Evolutionary conservation across 64 coral and sea anemone genomes (phyloP).

Genomic region (Anthopleura sola): DNA sequence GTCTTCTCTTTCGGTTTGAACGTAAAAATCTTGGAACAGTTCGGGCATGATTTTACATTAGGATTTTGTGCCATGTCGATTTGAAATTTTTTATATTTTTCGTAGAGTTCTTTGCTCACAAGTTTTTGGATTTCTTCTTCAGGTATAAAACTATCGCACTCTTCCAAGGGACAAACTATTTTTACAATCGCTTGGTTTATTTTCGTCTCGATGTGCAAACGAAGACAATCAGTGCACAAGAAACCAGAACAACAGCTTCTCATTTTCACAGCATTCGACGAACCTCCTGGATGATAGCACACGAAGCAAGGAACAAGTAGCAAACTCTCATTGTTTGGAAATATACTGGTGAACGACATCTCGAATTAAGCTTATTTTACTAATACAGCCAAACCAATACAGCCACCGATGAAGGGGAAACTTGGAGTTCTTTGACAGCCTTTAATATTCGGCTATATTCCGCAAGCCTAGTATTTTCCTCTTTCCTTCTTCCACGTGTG

Average conservation of each 20-base stretch:
- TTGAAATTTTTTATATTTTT: constrained; percentile 73
- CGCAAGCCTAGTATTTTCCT: too few species aligned
- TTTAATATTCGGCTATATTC: too few species aligned
- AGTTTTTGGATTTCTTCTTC: constrained; percentile 59
- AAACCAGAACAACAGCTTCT: constrained; percentile 66
- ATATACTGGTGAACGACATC: constrained; percentile 21
- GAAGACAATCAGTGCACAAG: constrained; percentile 54
- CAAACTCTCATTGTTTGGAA: constrained; percentile 9
- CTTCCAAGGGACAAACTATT: constrained; percentile 73
- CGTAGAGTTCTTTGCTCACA: constrained; percentile 44
- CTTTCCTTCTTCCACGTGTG: too few species aligned
- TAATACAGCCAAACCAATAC: background rate
- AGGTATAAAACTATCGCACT: constrained; percentile 61
- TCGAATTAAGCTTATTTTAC: background rate
- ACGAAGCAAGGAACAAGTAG: constrained; percentile 65
- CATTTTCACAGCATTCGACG: constrained; percentile 36
- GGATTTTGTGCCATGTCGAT: constrained; percentile 76
- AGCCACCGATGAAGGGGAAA: too few species aligned
- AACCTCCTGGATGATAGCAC: constrained; percentile 62
- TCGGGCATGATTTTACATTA: constrained; percentile 74
- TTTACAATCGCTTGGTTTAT: constrained; percentile 71
- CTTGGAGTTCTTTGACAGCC: too few species aligned
- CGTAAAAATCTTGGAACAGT: constrained; percentile 79
- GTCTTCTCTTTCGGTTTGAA: background rate
- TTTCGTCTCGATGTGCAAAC: constrained; percentile 67